Percentiles rank a stretch among this genome's conserved stretches.
phyloP scores from a whole-genome alignment of 2,888 invertebrate genomes.

The Ormyrus nitidulus region DNA sequence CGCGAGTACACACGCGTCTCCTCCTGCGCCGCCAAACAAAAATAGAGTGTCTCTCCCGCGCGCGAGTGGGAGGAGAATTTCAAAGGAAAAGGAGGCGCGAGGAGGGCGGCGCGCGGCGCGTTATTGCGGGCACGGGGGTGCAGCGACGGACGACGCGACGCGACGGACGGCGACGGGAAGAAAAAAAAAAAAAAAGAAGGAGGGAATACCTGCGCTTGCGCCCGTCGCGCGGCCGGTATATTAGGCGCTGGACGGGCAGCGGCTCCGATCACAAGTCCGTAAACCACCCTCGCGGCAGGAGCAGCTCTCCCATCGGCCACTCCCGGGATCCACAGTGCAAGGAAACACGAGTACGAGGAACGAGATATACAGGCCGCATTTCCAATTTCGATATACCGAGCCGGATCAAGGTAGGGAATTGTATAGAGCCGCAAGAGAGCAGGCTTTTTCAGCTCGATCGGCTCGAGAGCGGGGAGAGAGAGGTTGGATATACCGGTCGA shows the following conservation, averaged over 20 bases:
- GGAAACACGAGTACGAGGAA: not conserved
- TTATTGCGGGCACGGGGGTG: not conserved
- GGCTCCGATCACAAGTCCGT: constrained; percentile 69
- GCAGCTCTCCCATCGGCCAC: constrained; percentile 19
- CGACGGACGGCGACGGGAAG: constrained; percentile 45
- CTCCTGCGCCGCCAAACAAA: too few relatives aligned
- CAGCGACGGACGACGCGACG: constrained; percentile 27
- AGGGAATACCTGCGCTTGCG: constrained; percentile 56
- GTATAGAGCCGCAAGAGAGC: too few relatives aligned
- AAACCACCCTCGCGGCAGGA: constrained; percentile 57
- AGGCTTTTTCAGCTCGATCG: too few relatives aligned
- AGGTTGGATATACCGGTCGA: too few relatives aligned
- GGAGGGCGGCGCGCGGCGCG: not conserved
- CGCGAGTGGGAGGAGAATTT: not conserved
- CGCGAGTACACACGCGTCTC: too few relatives aligned
- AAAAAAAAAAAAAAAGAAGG: constrained; percentile 41
- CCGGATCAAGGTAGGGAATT: too few relatives aligned
- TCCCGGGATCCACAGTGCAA: not conserved
- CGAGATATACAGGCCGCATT: not conserved
- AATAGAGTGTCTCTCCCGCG: not conserved
- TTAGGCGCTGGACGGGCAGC: constrained; percentile 69
- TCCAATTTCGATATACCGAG: too few relatives aligned
- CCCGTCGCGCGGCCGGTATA: constrained; percentile 69
- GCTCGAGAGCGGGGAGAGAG: too few relatives aligned
- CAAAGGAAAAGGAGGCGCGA: constrained; percentile 20